phyloP scores from a whole-genome alignment of 2,113 vertebrate species.

The Hippocampus mohnikei region DNA sequence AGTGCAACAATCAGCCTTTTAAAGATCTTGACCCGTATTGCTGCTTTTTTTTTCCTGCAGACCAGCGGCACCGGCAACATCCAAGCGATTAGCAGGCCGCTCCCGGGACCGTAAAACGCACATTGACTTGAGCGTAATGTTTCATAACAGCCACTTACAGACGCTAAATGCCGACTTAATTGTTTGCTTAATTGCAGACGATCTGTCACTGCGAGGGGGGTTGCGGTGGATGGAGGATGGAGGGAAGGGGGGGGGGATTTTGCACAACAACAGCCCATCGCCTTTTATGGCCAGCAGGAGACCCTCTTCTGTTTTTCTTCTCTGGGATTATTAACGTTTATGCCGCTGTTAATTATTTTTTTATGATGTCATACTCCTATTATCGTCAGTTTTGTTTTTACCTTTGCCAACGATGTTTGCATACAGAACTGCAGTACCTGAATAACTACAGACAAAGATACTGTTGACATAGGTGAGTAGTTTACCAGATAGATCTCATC shows the following conservation, averaged over 20 bases:
- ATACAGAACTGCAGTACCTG: neutral
- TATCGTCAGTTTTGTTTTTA: conserved; percentile 1
- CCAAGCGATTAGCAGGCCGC: conserved; percentile 15
- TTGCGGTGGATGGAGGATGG: conserved; percentile 4
- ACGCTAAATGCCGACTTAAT: conserved; percentile 54
- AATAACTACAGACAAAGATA: neutral
- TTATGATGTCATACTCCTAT: neutral
- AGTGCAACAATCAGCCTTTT: neutral
- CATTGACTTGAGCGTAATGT: conserved; percentile 28
- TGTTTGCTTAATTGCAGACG: conserved; percentile 55
- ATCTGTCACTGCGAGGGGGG: conserved; percentile 8
- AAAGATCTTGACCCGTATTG: neutral
- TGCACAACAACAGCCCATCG: neutral
- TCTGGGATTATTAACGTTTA: conserved; percentile 17
- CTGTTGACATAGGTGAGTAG: neutral
- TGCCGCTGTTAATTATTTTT: neutral
- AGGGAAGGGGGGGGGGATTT: conserved; percentile 8
- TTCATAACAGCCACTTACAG: conserved; percentile 40
- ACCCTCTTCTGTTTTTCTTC: conserved; percentile 5
- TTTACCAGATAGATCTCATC: neutral
- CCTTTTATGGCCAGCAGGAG: neutral
- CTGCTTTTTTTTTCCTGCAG: neutral
- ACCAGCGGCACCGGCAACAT: neutral
- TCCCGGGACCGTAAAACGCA: conserved; percentile 8
- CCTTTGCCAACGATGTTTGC: neutral